Evolutionary conservation across 2,888 invertebrate species (phyloP).

Genomic region (Habroteleia sp.): DNA sequence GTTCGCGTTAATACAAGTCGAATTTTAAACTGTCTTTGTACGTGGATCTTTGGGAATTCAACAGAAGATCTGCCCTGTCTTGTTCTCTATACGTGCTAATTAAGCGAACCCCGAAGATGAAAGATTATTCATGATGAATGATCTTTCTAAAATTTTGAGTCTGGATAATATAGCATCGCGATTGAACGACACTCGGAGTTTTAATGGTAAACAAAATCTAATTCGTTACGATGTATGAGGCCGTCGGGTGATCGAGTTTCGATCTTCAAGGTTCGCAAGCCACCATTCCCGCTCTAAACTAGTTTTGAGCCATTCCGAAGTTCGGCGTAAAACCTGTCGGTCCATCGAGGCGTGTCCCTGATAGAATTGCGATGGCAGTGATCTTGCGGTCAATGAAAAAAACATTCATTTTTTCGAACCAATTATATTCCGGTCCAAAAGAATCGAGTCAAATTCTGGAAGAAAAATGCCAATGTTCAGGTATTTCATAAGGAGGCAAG

Average conservation of each 20-base stretch:
- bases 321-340: slow-evolving; percentile 59
- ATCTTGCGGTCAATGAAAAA: slow-evolving; percentile 47
- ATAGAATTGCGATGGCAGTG: slow-evolving; percentile 54
- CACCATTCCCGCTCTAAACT: slow-evolving; percentile 58
- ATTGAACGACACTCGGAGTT: background rate
- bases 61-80: no score
- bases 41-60: background rate
- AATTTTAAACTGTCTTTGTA: no score
- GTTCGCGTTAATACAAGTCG: background rate
- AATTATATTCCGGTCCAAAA: slow-evolving; percentile 29
- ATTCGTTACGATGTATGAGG: slow-evolving; percentile 52
- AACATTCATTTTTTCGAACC: slow-evolving; percentile 38
- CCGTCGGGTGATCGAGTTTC: slow-evolving; percentile 54
- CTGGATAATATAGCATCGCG: background rate
- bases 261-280: slow-evolving; percentile 46
- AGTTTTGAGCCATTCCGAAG: slow-evolving; percentile 43
- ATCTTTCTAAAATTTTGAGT: background rate
- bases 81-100: no score
- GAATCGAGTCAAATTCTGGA: slow-evolving; percentile 23
- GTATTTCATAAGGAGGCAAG: slow-evolving; percentile 15
- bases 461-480: slow-evolving; percentile 26
- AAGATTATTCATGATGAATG: no score
- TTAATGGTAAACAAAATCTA: slow-evolving; percentile 33
- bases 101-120: no score
- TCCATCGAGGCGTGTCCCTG: slow-evolving; percentile 60